Evolutionary conservation across 2,888 invertebrate genomes (phyloP), one percentile per base, ranked within the genome.

Genomic region (Aelia acuminata): DNA sequence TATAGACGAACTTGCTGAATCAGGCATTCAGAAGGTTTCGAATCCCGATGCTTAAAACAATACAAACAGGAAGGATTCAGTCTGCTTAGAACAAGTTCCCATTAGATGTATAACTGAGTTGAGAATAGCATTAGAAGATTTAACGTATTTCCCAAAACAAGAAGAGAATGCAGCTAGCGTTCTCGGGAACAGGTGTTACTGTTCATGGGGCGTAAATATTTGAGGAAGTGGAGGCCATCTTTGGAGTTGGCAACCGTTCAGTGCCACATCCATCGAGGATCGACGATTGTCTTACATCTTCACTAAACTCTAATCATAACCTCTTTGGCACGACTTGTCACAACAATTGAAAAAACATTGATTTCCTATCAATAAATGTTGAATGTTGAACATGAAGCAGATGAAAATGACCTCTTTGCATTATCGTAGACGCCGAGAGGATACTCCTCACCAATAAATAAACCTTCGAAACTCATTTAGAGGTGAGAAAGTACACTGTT

Each of bases 151-250:
- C 22, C 80, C 80, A 47, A 47, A 80, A 80, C 43, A n/a, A 80
- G 80, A 80, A 80, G 80, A 80, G 80, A 80, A 80, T 80, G 43
- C 11, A 15, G 43, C 43, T 22, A 7, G 18, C 43, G 15, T 43
- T 43, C 43, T 10, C 35, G 43, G n/a, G 43, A 80, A 43, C 80
- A 80, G 80, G 80, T 80, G 80, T 43, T 80, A 39, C 43, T 0
- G 43, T 80, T 80, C 80, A 80, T 4, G 11, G 43, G n/a, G n/a
- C 43, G 22, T 80, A 80, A 80, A 80, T 80, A 39, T 80, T 80
- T 80, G 43, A 80, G 43, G n/a, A n/a, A 43, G 11, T 11, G 80
- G n/a, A 47, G 43, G 43, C 11, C 1, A 0, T 43, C 39, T 80
- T 80, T 80, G 43, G 80, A 80, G n/a, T 80, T 47, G 43, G 80